Conservation (phyloP, 1,140 invertebrate genomes). For the Drosophila grimshawi region DNA sequence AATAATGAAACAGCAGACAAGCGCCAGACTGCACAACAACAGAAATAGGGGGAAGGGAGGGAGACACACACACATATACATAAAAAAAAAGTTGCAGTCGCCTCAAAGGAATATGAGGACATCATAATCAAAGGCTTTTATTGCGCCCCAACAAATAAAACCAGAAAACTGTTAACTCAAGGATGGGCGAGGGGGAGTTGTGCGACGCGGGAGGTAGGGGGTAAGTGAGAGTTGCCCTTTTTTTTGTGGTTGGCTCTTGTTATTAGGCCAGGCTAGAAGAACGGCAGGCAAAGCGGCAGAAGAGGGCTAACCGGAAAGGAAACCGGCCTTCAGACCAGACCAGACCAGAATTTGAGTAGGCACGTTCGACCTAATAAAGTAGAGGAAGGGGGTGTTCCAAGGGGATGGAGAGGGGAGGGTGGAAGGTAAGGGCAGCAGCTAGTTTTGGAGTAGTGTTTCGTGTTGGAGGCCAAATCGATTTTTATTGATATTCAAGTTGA, state of each 20-base stretch:
- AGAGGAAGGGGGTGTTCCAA: conserved; percentile 3
- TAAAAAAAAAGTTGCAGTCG: conserved; percentile 5
- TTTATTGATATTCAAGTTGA: conserved; percentile 76
- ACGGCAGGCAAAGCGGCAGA: too few relatives aligned
- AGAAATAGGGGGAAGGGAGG: neutral
- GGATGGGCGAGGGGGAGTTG: neutral
- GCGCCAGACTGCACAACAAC: conserved; percentile 61
- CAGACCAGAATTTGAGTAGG: conserved; percentile 48
- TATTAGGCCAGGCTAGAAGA: conserved; percentile 41
- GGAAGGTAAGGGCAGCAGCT: conserved; percentile 12
- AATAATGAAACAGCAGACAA: conserved; percentile 75
- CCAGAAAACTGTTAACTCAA: conserved; percentile 67
- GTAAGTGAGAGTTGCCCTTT: conserved; percentile 15
- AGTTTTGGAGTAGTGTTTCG: conserved; percentile 43
- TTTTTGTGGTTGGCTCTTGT: conserved; percentile 4
- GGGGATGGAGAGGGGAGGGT: conserved; percentile 5
- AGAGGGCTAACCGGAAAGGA: too few relatives aligned
- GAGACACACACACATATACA: too few relatives aligned
- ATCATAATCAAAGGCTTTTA: conserved; percentile 76
- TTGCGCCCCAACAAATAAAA: conserved; percentile 58
- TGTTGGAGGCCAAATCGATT: conserved; percentile 68
- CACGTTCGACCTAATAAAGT: conserved; percentile 80
- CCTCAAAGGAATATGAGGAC: conserved; percentile 59
- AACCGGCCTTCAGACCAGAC: too few relatives aligned
- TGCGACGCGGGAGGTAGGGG: neutral